phyloP scores from a whole-genome alignment of 53 echinoderm and acorn worm species.

The Zoroaster sp. region DNA sequence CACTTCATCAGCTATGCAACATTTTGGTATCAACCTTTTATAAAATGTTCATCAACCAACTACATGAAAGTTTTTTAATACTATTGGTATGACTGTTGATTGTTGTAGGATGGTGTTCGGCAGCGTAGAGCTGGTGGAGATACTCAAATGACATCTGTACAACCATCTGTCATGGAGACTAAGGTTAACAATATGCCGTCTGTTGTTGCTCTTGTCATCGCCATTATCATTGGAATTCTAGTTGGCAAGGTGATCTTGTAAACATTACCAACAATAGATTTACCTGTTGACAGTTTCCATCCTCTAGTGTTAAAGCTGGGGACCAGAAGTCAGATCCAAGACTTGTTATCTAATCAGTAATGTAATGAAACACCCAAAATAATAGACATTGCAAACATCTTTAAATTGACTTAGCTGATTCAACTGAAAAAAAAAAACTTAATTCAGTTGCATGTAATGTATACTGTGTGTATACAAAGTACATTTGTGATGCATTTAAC shows the following conservation, averaged over 20 bases:
- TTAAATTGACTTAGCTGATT: background rate
- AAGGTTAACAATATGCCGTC: constrained; percentile 59
- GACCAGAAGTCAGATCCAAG: constrained; percentile 1
- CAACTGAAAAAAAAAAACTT: background rate
- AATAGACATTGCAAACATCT: background rate
- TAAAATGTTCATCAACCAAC: too few relatives aligned
- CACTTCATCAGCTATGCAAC: too few relatives aligned
- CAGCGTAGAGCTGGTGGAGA: constrained; percentile 61
- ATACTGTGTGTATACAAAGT: background rate
- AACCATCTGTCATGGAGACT: constrained; percentile 62
- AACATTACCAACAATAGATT: background rate
- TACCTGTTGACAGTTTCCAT: constrained; percentile 1
- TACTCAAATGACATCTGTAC: constrained; percentile 40
- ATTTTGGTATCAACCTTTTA: too few relatives aligned
- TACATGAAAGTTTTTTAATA: background rate
- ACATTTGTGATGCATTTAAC: background rate
- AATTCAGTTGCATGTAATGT: background rate
- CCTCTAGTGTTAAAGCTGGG: background rate
- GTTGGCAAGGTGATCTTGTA: constrained; percentile 52
- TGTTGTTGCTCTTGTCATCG: constrained; percentile 46
- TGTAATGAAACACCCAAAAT: background rate
- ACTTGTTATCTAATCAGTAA: background rate
- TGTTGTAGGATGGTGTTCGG: constrained; percentile 59
- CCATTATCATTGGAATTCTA: constrained; percentile 58
- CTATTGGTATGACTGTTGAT: background rate